Base-by-base conservation (phyloP, 2,888 invertebrate species). In the Acanthococcus lagerstroemiae region DNA sequence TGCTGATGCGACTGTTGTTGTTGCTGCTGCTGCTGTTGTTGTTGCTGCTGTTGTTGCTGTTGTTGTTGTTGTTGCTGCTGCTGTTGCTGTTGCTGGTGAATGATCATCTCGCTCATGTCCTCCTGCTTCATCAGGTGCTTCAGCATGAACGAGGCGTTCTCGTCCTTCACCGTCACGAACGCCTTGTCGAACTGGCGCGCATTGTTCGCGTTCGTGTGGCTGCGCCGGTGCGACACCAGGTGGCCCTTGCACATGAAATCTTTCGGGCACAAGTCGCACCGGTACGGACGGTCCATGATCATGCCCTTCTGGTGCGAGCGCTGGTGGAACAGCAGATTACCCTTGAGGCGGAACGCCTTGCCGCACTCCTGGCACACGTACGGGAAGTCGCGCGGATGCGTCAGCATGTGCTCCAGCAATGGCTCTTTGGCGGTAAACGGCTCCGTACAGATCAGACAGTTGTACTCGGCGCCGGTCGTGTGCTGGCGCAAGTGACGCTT, bases 161-260 rank as follows among this genome's bases (percentile, higher is more conserved):
- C 66, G 55, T 66, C 69, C 30, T 67, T 67, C 3, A 60, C 67
- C 17, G 69, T 67, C 19, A 67, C 65, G 52, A 70, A 70, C 44
- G 68, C 66, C 68, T 71, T 71, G 56, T 68, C 68, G 66, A 70
- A 71, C 25, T 70, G 70, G 30, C 67, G 67, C 27, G 70, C 69
- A 48, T 69, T 68, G 48, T 67, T 72, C 26, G 69, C 69, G 63
- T 70, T 70, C 24, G 85, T 82, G 76, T 90, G 90, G 63, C 87
- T 87, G 67, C 89, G 82, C 72, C 88, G 81, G 74, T 90, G 90
- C n/a, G 88, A 84, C 61, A 87, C 87, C 71, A 90, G 78, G 76
- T 90, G 89, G 79, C 90, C 89, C 81, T 90, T 90, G 77, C 89
- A 90, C 80, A 90, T 86, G 75, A 90, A 90, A 75, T 88, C 88